Percentiles rank a stretch among this genome's conserved stretches.
These are phyloP conservation scores for Cyclopterus lumpus DNA, from an alignment of 2,797 vertebrate species.

Conservation along the genomic window DNA sequence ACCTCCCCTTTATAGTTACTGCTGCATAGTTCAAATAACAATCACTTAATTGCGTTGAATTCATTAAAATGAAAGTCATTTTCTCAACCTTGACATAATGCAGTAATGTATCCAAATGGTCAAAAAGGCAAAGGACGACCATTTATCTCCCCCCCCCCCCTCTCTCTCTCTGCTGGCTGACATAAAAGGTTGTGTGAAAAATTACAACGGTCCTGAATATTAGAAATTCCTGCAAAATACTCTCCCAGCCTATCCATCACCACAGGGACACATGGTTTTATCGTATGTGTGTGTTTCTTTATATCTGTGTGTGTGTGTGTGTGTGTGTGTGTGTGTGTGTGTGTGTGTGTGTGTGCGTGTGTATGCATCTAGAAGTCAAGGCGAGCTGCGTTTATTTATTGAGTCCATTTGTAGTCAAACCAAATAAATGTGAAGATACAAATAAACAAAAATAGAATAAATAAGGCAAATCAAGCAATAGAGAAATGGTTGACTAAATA, in stretches of 20 bases:
- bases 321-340: neutral
- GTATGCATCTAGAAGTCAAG: constrained; percentile 46
- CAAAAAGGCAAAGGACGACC: constrained; percentile 35
- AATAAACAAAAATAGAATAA: neutral
- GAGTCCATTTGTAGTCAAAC: neutral
- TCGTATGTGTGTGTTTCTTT: constrained; percentile 6
- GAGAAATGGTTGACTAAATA: neutral
- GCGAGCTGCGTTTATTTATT: no score
- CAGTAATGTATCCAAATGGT: constrained; percentile 15
- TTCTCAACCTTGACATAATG: neutral
- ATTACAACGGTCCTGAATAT: constrained; percentile 70
- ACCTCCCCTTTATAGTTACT: neutral
- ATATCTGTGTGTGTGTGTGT: neutral
- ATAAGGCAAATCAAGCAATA: neutral
- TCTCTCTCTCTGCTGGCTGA: constrained; percentile 45
- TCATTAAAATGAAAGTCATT: constrained; percentile 3
- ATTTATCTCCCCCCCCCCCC: constrained; percentile 13
- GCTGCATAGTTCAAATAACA: neutral
- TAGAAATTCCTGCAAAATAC: constrained; percentile 66
- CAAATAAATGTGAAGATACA: no score
- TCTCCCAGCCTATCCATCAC: constrained; percentile 71
- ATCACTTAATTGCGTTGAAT: neutral
- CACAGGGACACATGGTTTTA: constrained; percentile 37
- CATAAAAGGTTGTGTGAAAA: constrained; percentile 76
- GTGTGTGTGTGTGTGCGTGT: neutral